Base-by-base conservation (phyloP, 2,888 invertebrate species). In the Agriopis aurantiaria region DNA sequence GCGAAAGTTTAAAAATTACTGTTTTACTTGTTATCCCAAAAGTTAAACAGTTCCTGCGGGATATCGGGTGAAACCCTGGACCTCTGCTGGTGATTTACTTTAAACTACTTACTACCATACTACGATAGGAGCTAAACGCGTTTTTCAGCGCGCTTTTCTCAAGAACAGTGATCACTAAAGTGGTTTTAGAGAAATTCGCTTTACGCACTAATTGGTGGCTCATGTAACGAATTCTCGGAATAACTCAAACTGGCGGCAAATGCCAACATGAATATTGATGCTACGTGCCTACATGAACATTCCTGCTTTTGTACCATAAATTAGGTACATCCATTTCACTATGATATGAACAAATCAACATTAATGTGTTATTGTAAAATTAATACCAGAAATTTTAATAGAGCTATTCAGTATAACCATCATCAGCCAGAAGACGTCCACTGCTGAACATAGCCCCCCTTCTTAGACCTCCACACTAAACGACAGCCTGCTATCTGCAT, bases 251-350 rank as follows among this genome's bases (percentile, higher is more conserved):
- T 10, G 17, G 14, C 17, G 17, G 43, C n/a, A 14, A 57, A 57
- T 57, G 41, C n/a, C 12, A 56, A 14, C 43, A 57, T 57, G 14
- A 57, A 57, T 43, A 57, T 57, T 43, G 56, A 57, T 43, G 43
- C 14, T 14, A 56, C 41, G 14, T 14, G 56, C 53, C 33, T 33
- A 7, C 33, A 1, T 33, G 2, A n/a, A 40, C 12, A 40, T 55
- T n/a, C 17, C 11, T 17, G 43, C 10, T 43, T 17, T 57, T 57
- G 43, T 9, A 43, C 43, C 17, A 14, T 33, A 33, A 33, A 1
- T 5, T 33, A 33, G 33, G 33, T 33, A 33, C 33, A 14, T 41
- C 6, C 9, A 9, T 17, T 11, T 11, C 8, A 12, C 40, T 33
- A n/a, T 55, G 40, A 52, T 17, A 3, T 43, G 9, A 43, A 43